Base-by-base conservation (phyloP, 2,888 invertebrate species). In the Parasteatoda lunata region DNA sequence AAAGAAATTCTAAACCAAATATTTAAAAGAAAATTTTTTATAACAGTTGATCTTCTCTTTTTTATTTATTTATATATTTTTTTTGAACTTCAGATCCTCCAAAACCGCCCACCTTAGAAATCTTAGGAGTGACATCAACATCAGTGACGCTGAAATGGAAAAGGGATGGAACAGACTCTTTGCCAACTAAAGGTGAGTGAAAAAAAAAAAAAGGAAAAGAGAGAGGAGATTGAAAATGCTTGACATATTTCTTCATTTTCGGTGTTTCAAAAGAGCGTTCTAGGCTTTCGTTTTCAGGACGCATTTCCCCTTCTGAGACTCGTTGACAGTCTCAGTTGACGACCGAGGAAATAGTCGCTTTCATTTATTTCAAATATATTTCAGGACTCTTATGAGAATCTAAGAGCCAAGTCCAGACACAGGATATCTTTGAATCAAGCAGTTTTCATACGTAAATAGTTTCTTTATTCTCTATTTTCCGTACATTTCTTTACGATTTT, bases 111-210 rank as follows among this genome's bases (percentile, higher is more conserved):
- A 73, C 88, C 11, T 45, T 88, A 51, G 88, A 88, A 88, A 69
- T 88, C 11, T 45, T 85, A 11, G 82, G 83, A 30, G 66, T 83
- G 77, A 89, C 84, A 51, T 79, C 88, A 66, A 88, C 89, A 66
- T 76, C 83, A 13, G 88, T 89, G 77, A 85, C 88, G 45, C n/a
- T 89, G 49, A 88, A 88, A 83, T 89, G 89, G 89, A 89, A 82
- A 51, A 84, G 77, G 64, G 76, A 82, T 64, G 51, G 76, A 47
- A 68, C 69, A 45, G 89, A 88, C 51, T 54, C 66, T 54, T 73
- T 71, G 49, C 51, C 89, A 9, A 70, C 77, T 30, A 76, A 66
- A 68, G 89, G 89, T 89, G 70, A 86, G 86, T 77, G 52, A 30
- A 66, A n/a, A 13, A 15, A 13, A 70, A 70, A 30, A 2, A 30